These are phyloP conservation scores for Drosophila lutescens DNA, from an alignment of 2,888 invertebrate genomes.

Conservation along the genomic window DNA sequence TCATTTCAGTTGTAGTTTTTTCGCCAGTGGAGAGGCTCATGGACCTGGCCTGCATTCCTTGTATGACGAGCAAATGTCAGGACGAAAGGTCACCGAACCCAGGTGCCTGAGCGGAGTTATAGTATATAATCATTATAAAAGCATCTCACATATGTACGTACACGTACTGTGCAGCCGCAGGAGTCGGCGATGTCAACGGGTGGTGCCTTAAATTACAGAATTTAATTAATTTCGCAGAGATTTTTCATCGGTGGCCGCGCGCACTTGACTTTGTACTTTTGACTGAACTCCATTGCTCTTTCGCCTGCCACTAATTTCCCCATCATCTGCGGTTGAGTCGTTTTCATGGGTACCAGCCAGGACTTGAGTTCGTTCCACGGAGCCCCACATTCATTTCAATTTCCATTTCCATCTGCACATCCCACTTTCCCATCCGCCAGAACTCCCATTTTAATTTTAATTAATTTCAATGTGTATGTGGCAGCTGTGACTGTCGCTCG, in stretches of 20 bases:
- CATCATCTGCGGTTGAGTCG: constrained; percentile 50
- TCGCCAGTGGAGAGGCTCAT: constrained; percentile 7
- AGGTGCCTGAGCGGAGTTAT: constrained; percentile 29
- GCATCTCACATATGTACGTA: constrained; percentile 2
- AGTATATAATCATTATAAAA: constrained; percentile 46
- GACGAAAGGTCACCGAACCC: constrained; percentile 66
- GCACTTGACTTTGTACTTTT: constrained; percentile 61
- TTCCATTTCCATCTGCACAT: constrained; percentile 20
- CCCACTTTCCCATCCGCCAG: neutral
- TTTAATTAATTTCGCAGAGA: constrained; percentile 68
- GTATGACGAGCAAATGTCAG: constrained; percentile 67
- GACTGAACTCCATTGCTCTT: constrained; percentile 31
- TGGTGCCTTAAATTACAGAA: constrained; percentile 63
- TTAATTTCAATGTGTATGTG: constrained; percentile 58
- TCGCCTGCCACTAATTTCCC: constrained; percentile 53
- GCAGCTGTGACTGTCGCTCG: constrained; percentile 32
- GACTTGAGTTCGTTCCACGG: constrained; percentile 36
- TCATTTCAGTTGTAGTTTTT: neutral
- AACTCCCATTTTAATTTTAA: constrained; percentile 61
- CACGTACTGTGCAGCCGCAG: neutral
- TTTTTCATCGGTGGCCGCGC: constrained; percentile 51
- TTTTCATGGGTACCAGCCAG: constrained; percentile 44
- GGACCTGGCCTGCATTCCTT: constrained; percentile 43
- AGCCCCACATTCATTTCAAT: constrained; percentile 16
- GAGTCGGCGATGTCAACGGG: constrained; percentile 14